phyloP scores from a whole-genome alignment of 2,797 vertebrate species.

The Sebastes reedi region DNA sequence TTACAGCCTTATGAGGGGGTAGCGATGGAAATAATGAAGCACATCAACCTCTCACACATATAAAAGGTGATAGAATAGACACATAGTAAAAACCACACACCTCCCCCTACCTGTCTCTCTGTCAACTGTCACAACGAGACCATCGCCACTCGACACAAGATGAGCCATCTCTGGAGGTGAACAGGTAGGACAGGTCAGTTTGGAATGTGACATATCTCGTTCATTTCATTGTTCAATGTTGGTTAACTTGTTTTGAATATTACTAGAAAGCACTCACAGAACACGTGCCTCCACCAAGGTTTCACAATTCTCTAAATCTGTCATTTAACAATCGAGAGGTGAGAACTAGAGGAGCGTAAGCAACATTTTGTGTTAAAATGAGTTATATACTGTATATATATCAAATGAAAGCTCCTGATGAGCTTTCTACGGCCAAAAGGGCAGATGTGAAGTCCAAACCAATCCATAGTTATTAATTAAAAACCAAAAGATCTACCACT shows the following conservation, averaged over 20 bases:
- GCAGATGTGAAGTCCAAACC: no score
- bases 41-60: background rate
- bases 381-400: no score
- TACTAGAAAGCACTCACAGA: background rate
- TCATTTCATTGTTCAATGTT: background rate
- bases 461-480: no score
- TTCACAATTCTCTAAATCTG: background rate
- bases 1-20: background rate
- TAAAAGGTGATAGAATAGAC: background rate
- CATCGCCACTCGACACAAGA: slow-evolving; percentile 91
- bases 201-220: background rate
- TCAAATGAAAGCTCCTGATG: no score
- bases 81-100: slow-evolving; percentile 33
- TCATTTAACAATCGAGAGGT: background rate
- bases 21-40: background rate
- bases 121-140: slow-evolving; percentile 93
- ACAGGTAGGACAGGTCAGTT: background rate
- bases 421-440: no score
- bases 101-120: slow-evolving; percentile 80
- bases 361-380: no score
- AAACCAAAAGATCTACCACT: no score
- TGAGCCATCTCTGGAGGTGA: slow-evolving; percentile 88
- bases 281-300: background rate
- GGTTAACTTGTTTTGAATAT: background rate
- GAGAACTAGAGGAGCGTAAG: no score